phyloP scores from a whole-genome alignment of 2,113 vertebrate genomes.

The Tauraco erythrolophus region DNA sequence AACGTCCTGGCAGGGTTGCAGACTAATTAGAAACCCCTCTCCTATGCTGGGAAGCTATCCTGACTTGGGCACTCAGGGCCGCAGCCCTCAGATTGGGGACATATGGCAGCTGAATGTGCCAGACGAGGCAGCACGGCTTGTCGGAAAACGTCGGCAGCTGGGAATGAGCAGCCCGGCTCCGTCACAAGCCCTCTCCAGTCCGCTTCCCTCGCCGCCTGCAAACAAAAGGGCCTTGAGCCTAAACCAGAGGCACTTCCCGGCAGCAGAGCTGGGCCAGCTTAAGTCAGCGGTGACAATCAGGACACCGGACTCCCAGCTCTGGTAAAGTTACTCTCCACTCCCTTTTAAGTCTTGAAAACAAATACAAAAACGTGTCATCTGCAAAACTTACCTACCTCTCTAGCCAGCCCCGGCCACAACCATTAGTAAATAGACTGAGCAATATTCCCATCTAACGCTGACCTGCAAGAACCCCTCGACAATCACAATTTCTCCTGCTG shows the following conservation, averaged over 20 bases:
- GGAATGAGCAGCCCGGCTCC: neutral
- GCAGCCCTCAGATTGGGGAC: neutral
- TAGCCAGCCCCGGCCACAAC: neutral
- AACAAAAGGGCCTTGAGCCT: neutral
- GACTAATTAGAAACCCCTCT: slow-evolving; percentile 11
- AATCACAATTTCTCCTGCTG: neutral
- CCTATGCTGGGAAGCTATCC: neutral
- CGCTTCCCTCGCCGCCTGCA: neutral
- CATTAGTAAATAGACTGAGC: neutral
- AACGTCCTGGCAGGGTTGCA: neutral
- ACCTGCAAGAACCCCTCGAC: neutral
- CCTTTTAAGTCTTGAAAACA: neutral
- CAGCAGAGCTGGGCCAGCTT: neutral
- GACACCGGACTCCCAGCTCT: neutral
- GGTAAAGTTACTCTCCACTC: neutral
- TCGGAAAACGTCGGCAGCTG: neutral
- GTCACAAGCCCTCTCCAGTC: neutral
- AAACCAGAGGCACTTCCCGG: neutral
- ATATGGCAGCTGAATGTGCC: neutral
- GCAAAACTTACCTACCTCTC: neutral
- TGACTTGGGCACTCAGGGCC: neutral
- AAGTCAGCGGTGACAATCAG: neutral
- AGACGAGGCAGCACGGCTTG: neutral
- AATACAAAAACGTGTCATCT: neutral
- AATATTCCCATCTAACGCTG: neutral